A percentile compares a stretch with the other conserved stretches of the same genome.
phyloP scores from a whole-genome alignment of 2,797 vertebrate genomes.

The Enteromius thamalakanensis region DNA sequence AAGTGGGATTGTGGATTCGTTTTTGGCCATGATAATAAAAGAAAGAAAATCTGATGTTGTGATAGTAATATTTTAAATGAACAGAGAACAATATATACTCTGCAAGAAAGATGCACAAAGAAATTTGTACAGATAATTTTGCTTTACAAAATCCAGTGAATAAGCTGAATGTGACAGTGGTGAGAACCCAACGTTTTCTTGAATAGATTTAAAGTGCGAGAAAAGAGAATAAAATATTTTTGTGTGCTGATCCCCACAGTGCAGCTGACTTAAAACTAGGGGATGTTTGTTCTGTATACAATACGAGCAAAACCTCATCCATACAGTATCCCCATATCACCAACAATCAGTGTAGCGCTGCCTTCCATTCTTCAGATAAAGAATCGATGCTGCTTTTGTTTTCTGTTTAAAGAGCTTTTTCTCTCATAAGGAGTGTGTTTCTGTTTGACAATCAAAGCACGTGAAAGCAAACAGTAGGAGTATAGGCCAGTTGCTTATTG shows the following conservation, averaged over 20 bases:
- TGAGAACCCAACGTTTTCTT: neutral
- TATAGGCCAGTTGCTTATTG: conserved; percentile 8
- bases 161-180: neutral
- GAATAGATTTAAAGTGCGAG: neutral
- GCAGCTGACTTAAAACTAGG: no score
- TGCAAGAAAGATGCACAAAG: neutral
- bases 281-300: neutral
- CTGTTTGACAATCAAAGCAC: conserved; percentile 21
- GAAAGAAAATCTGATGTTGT: neutral
- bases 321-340: neutral
- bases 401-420: conserved; percentile 15
- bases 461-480: neutral
- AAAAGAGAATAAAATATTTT: neutral
- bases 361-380: neutral
- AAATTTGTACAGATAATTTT: neutral
- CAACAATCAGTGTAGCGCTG: neutral
- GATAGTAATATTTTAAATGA: neutral
- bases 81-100: neutral
- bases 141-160: neutral
- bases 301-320: neutral
- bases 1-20: neutral
- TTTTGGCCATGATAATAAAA: neutral
- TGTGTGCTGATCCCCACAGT: no score
- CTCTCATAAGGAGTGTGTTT: neutral
- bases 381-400: conserved; percentile 1